Conservation (phyloP, 2,797 vertebrate genomes). For the Pseudocheirus occidentalis region DNA sequence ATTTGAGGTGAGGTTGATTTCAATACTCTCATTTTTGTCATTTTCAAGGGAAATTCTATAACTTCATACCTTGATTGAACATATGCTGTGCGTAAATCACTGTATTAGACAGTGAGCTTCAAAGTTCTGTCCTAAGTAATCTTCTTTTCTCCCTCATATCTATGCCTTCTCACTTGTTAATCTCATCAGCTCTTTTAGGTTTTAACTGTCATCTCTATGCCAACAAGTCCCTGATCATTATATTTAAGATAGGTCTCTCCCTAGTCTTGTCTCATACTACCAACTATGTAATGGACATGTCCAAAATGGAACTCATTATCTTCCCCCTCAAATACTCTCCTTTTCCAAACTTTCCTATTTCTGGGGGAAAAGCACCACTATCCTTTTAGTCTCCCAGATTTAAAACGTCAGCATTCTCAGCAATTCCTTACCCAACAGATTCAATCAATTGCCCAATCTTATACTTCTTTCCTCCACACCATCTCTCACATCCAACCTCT, state of each 20-base stretch:
- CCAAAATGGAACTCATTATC: background rate
- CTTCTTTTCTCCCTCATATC: background rate
- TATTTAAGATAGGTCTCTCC: background rate
- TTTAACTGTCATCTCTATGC: background rate
- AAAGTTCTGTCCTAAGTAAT: background rate
- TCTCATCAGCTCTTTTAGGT: background rate
- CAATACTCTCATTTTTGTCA: background rate
- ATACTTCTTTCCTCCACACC: background rate
- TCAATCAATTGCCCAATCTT: background rate
- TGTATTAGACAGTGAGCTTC: background rate
- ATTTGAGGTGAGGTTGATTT: background rate
- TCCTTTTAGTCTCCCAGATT: background rate
- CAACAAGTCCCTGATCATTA: background rate
- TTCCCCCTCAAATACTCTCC: background rate
- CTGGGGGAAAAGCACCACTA: background rate
- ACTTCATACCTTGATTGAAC: background rate
- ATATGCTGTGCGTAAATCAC: background rate
- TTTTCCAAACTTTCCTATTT: background rate
- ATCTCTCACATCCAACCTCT: background rate
- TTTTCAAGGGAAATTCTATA: background rate
- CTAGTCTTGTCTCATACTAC: background rate
- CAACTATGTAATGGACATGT: background rate
- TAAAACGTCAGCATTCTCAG: background rate
- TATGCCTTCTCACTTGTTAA: background rate
- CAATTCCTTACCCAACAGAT: background rate